A percentile compares a stretch with the other conserved stretches of the same genome.
These are phyloP conservation scores for Schizopygopsis pylzovi DNA, from an alignment of 2,797 vertebrate genomes.

Conservation along the genomic window DNA sequence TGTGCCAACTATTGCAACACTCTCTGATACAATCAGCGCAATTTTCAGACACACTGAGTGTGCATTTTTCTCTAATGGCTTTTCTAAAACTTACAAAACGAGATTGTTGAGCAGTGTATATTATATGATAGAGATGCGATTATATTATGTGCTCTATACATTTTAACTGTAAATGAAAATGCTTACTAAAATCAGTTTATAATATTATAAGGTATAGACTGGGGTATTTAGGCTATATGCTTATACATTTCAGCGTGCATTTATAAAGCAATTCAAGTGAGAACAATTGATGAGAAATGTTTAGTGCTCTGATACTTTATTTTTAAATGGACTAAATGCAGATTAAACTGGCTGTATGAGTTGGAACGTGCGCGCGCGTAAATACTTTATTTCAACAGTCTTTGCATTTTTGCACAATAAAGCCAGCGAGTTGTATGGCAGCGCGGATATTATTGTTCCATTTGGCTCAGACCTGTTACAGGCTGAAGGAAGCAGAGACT, in stretches of 20 bases:
- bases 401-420: background rate
- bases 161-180: background rate
- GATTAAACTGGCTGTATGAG: background rate
- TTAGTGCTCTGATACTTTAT: background rate
- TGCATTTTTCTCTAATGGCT: background rate
- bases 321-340: background rate
- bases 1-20: slow-evolving; percentile 11
- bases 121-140: background rate
- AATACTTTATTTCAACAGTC: background rate
- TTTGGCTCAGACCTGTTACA: slow-evolving; percentile 27
- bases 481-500: slow-evolving; percentile 35
- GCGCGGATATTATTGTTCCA: background rate
- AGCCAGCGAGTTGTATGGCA: background rate
- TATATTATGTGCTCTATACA: background rate
- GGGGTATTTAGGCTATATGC: background rate
- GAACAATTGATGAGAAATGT: background rate
- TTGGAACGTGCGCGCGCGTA: too few species aligned
- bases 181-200: background rate
- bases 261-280: background rate
- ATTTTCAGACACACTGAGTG: background rate
- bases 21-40: slow-evolving; percentile 1
- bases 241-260: background rate
- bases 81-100: background rate
- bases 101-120: background rate
- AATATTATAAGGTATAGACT: background rate